phyloP scores from a whole-genome alignment of 2,888 invertebrate genomes.

The Eristalis tenax region DNA sequence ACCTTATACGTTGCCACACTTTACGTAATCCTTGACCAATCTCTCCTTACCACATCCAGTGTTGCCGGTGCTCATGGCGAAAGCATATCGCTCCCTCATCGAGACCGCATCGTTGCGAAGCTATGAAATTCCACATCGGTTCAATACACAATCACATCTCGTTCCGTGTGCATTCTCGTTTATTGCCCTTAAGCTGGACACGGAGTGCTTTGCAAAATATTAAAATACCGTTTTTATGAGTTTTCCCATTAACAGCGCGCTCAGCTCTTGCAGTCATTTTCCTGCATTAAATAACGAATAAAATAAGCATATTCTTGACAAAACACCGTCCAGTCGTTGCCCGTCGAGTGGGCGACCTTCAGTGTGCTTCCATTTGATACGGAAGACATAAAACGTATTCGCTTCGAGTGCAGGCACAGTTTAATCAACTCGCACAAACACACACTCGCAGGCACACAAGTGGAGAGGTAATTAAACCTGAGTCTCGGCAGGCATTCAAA shows the following conservation, averaged over 20 bases:
- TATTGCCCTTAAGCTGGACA: not conserved
- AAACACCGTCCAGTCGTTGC: not conserved
- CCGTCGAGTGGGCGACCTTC: constrained; percentile 37
- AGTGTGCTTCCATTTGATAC: constrained; percentile 40
- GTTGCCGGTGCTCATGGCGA: not conserved
- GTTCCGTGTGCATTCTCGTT: not conserved
- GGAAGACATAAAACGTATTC: constrained; percentile 43
- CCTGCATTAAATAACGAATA: not conserved
- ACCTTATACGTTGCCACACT: not conserved
- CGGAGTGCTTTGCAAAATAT: not conserved
- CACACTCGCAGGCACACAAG: not conserved
- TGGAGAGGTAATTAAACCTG: constrained; percentile 45
- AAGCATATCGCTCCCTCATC: not conserved
- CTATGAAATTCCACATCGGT: not conserved
- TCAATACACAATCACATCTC: not conserved
- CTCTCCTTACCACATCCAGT: not conserved
- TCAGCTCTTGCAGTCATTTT: not conserved
- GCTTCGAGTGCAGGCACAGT: constrained; percentile 35
- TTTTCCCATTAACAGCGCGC: not conserved
- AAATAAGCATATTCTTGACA: not conserved
- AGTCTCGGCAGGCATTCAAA: constrained; percentile 40
- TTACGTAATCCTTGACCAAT: not conserved
- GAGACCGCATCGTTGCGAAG: not conserved
- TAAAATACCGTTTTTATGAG: not conserved
- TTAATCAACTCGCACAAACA: constrained; percentile 32